Conservation (phyloP, 2,888 invertebrate genomes). For the Drosophila algonquin region DNA sequence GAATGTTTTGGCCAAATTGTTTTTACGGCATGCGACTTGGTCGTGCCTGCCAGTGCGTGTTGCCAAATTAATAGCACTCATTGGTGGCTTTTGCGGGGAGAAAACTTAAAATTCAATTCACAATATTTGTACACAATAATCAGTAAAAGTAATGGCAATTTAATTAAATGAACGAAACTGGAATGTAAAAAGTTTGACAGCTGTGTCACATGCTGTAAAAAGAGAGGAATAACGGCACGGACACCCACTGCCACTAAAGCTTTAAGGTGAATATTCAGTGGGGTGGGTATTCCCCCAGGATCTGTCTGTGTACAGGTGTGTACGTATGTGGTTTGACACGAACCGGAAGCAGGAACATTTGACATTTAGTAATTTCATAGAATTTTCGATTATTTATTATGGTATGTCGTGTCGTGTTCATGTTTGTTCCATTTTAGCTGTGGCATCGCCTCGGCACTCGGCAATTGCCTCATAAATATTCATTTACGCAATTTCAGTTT, state of each 20-base stretch:
- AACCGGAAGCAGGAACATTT: slow-evolving; percentile 59
- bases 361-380: slow-evolving; percentile 77
- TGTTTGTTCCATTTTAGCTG: slow-evolving; percentile 1
- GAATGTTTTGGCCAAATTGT: neutral
- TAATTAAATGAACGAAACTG: slow-evolving; percentile 26
- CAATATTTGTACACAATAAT: slow-evolving; percentile 9
- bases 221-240: too few species aligned
- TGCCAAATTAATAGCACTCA: slow-evolving; percentile 61
- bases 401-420: slow-evolving; percentile 4
- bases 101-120: slow-evolving; percentile 55
- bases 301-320: neutral
- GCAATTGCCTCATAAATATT: slow-evolving; percentile 71
- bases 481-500: slow-evolving; percentile 67
- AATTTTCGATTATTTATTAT: slow-evolving; percentile 78
- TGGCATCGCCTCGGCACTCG: neutral
- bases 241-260: neutral
- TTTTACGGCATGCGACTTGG: slow-evolving; percentile 1
- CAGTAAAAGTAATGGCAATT: slow-evolving; percentile 18
- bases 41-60: slow-evolving; percentile 11
- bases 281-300: neutral
- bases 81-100: slow-evolving; percentile 54
- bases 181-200: slow-evolving; percentile 20
- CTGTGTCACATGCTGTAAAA: slow-evolving; percentile 12
- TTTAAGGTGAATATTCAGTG: neutral
- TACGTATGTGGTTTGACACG: slow-evolving; percentile 10